Evolutionary conservation across 2,113 vertebrate species (phyloP), one percentile per base, ranked within the genome.

Genomic region (Addax nasomaculatus): DNA sequence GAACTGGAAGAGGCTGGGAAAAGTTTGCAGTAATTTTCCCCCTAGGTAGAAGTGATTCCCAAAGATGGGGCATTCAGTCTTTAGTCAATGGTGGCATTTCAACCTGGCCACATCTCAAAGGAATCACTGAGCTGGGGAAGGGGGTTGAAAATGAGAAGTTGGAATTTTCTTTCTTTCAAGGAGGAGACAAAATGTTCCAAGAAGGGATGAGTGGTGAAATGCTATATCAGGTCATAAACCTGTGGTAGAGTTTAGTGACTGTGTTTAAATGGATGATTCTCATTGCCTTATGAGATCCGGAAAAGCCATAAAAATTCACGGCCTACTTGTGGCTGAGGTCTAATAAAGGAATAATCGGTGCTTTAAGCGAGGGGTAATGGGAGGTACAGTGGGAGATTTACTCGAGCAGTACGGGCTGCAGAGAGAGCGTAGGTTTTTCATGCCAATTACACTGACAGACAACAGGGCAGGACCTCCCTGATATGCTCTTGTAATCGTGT

Each of bases 281-380:
- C 91, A 97, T 97, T 97, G 97, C 94, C 97, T 97, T 98, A 93
- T 93, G 87, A 98, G 98, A 97, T 98, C 95, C 70, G 8, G 95
- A 88, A 98, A 98, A 96, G 96, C 87, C 89, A 96, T 98, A 98
- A 98, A 98, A 98, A 97, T 98, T 98, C 98, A 98, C 96, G 96
- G 95, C 97, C 96, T 98, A 97, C 98, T 97, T 97, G 91, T 97
- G 96, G 97, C 96, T 96, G 92, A 93, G 86, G 89, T 96, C 96
- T 98, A 98, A 98, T 98, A 98, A 98, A 98, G 98, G 96, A 97
- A 96, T 98, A 95, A 97, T 98, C 89, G 3, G 97, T 92, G 60
- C 97, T 98, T 97, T 96, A 98, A 98, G 93, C 0, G 2, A 97
- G 95, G 91, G 58, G 89, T 96, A 97, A 97, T 97, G 94, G 93